A percentile compares a stretch with the other conserved stretches of the same genome.
These are phyloP conservation scores for Tenthredo scrophulariae DNA, from an alignment of 2,888 invertebrate genomes.

Conservation along the genomic window DNA sequence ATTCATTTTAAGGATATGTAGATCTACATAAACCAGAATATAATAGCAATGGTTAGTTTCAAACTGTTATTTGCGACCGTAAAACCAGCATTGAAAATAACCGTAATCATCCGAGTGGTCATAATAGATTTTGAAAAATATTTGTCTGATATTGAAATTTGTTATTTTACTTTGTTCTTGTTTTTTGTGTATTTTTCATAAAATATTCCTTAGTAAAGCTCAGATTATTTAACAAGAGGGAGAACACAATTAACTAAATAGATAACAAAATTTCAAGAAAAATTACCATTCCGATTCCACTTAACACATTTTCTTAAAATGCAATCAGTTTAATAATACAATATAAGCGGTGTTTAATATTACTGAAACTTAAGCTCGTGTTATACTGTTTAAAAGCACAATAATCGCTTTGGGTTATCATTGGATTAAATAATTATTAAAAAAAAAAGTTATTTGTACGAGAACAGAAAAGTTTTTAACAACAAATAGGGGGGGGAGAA, in stretches of 20 bases:
- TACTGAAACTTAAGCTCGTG: conserved; percentile 22
- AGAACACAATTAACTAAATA: conserved; percentile 48
- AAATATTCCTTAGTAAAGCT: conserved; percentile 54
- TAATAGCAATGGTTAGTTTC: neutral
- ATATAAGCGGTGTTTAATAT: conserved; percentile 17
- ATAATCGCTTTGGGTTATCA: neutral
- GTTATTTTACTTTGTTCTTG: neutral
- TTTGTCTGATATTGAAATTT: conserved; percentile 62
- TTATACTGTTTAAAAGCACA: conserved; percentile 26
- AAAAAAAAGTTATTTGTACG: conserved; percentile 7
- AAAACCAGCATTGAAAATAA: neutral
- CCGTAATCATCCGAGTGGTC: neutral
- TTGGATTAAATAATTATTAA: neutral
- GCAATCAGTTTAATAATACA: neutral
- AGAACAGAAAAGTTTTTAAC: conserved; percentile 4
- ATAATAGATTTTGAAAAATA: conserved; percentile 63
- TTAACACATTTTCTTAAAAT: conserved; percentile 21
- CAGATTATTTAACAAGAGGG: conserved; percentile 63
- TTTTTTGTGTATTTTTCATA: conserved; percentile 52
- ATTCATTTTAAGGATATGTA: conserved; percentile 24
- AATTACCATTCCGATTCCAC: conserved; percentile 7
- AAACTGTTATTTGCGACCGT: conserved; percentile 44
- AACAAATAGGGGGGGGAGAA: neutral
- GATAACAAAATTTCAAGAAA: conserved; percentile 43
- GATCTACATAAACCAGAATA: conserved; percentile 20